A percentile compares a stretch with the other conserved stretches of the same genome.
Evolutionary conservation across 2,797 vertebrate species (phyloP).

Genomic region (Sphaeramia orbicularis): DNA sequence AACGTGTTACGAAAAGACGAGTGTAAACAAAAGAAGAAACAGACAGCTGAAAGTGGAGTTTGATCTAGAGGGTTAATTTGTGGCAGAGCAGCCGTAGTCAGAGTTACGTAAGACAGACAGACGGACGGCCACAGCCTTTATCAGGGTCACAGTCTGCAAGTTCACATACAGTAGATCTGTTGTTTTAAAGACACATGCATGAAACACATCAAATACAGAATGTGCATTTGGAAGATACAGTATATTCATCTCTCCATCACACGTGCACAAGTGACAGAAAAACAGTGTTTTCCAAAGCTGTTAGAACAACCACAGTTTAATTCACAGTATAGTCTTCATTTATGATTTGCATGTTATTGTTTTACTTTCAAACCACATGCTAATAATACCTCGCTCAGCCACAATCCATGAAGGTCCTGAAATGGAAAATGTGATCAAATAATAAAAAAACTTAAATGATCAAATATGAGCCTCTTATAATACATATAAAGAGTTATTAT

Average conservation of each 20-base stretch:
- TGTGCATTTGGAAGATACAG: not conserved
- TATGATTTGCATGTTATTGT: constrained; percentile 13
- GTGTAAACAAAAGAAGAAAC: not conserved
- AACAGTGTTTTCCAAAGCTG: not conserved
- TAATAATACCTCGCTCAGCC: constrained; percentile 34
- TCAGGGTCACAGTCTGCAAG: constrained; percentile 21
- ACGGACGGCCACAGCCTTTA: constrained; percentile 8
- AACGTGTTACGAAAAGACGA: too few species aligned
- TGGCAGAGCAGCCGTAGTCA: constrained; percentile 19
- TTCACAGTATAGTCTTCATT: constrained; percentile 1
- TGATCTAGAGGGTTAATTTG: constrained; percentile 40
- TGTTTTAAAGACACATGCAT: not conserved
- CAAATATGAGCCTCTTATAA: not conserved
- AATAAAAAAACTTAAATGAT: not conserved
- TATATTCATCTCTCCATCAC: constrained; percentile 5
- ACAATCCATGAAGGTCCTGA: constrained; percentile 29
- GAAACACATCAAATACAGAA: constrained; percentile 1
- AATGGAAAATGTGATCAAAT: constrained; percentile 47
- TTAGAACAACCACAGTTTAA: constrained; percentile 1
- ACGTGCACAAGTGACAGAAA: not conserved
- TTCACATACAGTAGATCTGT: not conserved
- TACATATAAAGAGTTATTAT: too few species aligned
- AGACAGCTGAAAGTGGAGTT: not conserved
- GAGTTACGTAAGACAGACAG: constrained; percentile 33
- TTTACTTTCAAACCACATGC: constrained; percentile 42